Percentiles rank a stretch among this genome's conserved stretches.
These are phyloP conservation scores for Copidosoma floridanum DNA, from an alignment of 1,140 invertebrate genomes.

Conservation along the genomic window DNA sequence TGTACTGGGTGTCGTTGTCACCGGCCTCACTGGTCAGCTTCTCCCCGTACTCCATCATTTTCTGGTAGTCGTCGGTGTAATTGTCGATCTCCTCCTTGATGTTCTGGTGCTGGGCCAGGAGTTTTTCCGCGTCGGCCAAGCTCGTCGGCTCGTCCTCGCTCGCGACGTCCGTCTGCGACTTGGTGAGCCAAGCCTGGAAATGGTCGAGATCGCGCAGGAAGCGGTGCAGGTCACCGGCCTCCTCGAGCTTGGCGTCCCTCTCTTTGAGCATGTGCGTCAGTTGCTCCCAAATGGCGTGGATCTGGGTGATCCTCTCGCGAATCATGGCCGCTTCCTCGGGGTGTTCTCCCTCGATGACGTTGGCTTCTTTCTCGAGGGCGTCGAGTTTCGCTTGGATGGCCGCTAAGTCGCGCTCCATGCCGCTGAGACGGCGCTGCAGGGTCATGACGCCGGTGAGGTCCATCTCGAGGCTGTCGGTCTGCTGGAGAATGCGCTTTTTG, in stretches of 20 bases:
- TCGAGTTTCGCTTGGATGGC: slow-evolving; percentile 97
- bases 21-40: slow-evolving; percentile 85
- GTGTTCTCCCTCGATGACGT: slow-evolving; percentile 86
- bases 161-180: slow-evolving; percentile 96
- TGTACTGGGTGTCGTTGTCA: slow-evolving; percentile 95
- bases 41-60: slow-evolving; percentile 99
- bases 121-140: slow-evolving; percentile 93
- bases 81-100: slow-evolving; percentile 99
- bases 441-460: slow-evolving; percentile 88
- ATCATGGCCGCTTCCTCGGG: slow-evolving; percentile 95
- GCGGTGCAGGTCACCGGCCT: slow-evolving; percentile 96
- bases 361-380: slow-evolving; percentile 88
- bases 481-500: slow-evolving; percentile 95
- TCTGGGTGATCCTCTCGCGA: slow-evolving; percentile 85
- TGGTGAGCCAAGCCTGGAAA: slow-evolving; percentile 98
- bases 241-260: slow-evolving; percentile 95
- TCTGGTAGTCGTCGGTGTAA: slow-evolving; percentile 95
- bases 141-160: slow-evolving; percentile 97
- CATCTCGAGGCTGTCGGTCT: slow-evolving; percentile 93
- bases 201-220: slow-evolving; percentile 99
- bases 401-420: slow-evolving; percentile 97
- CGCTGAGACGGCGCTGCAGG: slow-evolving; percentile 82
- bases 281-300: slow-evolving; percentile 90
- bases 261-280: slow-evolving; percentile 97
- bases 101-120: slow-evolving; percentile 94